Conservation (phyloP, 2,113 vertebrate genomes). For the Microcebus ravelobensis region DNA sequence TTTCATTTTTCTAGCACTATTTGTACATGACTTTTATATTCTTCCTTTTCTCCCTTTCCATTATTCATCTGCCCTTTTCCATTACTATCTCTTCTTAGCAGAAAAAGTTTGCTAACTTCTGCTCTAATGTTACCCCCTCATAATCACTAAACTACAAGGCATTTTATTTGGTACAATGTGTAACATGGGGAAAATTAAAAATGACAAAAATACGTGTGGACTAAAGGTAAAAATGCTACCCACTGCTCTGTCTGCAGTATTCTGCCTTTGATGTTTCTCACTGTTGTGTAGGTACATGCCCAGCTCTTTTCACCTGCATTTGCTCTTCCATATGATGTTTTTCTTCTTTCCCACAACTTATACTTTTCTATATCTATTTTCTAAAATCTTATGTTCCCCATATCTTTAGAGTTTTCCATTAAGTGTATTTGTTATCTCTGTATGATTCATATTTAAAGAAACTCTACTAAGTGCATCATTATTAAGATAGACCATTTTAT, state of each 20-base stretch:
- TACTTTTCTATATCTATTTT: neutral
- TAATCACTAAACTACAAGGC: neutral
- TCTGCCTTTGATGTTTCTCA: neutral
- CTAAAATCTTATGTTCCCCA: neutral
- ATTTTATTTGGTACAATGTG: neutral
- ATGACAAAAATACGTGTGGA: neutral
- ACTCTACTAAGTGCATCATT: neutral
- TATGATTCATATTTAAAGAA: neutral
- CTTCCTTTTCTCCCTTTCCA: neutral
- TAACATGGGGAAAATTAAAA: neutral
- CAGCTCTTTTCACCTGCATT: neutral
- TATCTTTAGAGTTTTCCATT: neutral
- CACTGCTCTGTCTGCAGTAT: neutral
- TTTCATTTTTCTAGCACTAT: neutral
- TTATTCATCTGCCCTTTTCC: neutral
- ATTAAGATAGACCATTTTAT: neutral
- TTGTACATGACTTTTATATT: neutral
- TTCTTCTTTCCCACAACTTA: neutral
- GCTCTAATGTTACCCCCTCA: neutral
- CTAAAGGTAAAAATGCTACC: neutral
- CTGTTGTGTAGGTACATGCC: neutral
- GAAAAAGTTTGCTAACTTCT: neutral
- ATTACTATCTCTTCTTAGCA: neutral
- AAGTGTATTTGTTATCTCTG: neutral
- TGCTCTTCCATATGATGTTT: neutral